Evolutionary conservation across 2,797 vertebrate species (phyloP).

Genomic region (Sternotherus odoratus): DNA sequence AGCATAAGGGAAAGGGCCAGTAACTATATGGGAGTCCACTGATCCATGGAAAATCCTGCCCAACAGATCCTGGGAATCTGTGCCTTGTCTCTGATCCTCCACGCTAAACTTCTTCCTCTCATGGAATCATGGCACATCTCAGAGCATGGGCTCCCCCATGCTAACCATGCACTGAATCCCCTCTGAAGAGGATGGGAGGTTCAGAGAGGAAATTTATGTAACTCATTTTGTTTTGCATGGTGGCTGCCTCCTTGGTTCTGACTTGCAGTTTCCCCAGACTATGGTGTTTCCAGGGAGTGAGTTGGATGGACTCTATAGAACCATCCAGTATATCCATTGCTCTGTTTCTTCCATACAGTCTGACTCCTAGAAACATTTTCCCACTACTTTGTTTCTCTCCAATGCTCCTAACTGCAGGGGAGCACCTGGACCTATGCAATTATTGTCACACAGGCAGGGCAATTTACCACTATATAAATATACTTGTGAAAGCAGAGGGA

Average conservation of each 20-base stretch:
- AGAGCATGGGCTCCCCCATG: neutral
- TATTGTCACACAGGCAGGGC: neutral
- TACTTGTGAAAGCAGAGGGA: neutral
- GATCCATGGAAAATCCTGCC: neutral
- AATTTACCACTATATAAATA: constrained; percentile 8
- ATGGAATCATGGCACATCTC: neutral
- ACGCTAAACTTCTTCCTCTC: neutral
- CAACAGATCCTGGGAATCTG: neutral
- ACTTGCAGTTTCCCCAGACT: neutral
- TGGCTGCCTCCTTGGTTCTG: neutral
- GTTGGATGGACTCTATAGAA: neutral
- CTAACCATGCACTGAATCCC: neutral
- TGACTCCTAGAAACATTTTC: neutral
- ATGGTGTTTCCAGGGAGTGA: neutral
- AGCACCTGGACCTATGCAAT: neutral
- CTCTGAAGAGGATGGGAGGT: neutral
- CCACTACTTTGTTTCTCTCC: neutral
- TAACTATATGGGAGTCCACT: neutral
- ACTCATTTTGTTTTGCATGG: neutral
- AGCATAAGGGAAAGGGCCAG: neutral
- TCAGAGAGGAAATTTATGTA: neutral
- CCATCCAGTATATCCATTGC: neutral
- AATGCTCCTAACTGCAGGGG: neutral
- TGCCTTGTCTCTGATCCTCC: neutral
- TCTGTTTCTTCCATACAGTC: neutral